Percentiles rank a stretch among this genome's conserved stretches.
phyloP scores from a whole-genome alignment of 2,113 vertebrate genomes.

The Oxyura jamaicensis region DNA sequence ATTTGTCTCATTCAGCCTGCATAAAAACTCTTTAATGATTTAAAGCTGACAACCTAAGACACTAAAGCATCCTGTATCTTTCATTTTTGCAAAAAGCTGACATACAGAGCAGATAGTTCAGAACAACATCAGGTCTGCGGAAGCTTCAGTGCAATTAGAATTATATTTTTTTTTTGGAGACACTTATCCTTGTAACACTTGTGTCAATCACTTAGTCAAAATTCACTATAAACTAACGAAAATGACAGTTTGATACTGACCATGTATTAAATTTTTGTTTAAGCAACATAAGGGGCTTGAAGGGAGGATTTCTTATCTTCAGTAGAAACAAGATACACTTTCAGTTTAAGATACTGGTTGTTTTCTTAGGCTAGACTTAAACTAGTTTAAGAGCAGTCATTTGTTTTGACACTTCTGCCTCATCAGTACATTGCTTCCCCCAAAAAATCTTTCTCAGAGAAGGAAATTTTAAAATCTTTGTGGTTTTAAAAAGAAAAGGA shows the following conservation, averaged over 20 bases:
- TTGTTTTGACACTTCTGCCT: background rate
- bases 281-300: background rate
- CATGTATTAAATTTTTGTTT: background rate
- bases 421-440: background rate
- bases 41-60: background rate
- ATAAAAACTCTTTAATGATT: background rate
- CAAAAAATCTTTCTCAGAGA: background rate
- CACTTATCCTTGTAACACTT: background rate
- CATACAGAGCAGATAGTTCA: background rate
- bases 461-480: background rate
- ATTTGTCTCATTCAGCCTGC: background rate
- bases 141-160: background rate
- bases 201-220: background rate
- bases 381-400: background rate
- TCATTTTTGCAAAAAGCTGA: background rate
- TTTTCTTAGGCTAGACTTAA: background rate
- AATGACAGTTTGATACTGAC: background rate
- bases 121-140: background rate
- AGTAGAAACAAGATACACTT: background rate
- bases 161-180: background rate
- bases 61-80: background rate
- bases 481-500: background rate
- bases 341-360: background rate
- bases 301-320: background rate
- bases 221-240: background rate